These are phyloP conservation scores for Nymphalis c-album DNA, from an alignment of 2,888 invertebrate species.

Conservation along the genomic window DNA sequence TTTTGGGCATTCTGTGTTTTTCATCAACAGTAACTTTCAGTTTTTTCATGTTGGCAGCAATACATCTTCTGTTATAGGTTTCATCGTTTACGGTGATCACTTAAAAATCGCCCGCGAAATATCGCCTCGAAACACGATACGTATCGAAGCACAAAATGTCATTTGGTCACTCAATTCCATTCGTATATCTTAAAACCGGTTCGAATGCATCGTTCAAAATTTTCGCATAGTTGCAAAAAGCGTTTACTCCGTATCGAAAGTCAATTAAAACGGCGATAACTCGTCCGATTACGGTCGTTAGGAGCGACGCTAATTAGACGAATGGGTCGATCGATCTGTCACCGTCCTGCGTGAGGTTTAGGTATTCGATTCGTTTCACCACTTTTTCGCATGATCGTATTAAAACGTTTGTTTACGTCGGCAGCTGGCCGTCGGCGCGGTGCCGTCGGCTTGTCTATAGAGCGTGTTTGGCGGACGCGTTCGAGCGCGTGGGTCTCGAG, in stretches of 20 bases:
- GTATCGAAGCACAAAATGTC: slow-evolving; percentile 18
- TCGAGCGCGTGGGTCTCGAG: slow-evolving; percentile 71
- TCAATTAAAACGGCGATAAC: slow-evolving; percentile 34
- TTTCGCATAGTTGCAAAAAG: slow-evolving; percentile 10
- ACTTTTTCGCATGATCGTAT: slow-evolving; percentile 24
- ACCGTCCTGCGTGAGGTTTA: slow-evolving; percentile 14
- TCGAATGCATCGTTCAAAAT: slow-evolving; percentile 19
- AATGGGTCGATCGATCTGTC: slow-evolving; percentile 26
- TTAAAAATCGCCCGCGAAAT: slow-evolving; percentile 43
- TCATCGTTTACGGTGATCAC: slow-evolving; percentile 59
- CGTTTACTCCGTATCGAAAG: slow-evolving; percentile 20
- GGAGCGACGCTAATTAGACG: slow-evolving; percentile 26
- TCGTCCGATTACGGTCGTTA: slow-evolving; percentile 17
- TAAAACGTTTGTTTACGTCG: slow-evolving; percentile 59
- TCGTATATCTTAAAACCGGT: slow-evolving; percentile 26
- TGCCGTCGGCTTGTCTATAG: slow-evolving; percentile 67
- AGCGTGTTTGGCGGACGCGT: slow-evolving; percentile 66
- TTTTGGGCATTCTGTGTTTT: slow-evolving; percentile 69
- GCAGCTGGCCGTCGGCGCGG: slow-evolving; percentile 56
- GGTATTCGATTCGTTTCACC: slow-evolving; percentile 22
- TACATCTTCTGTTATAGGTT: slow-evolving; percentile 63
- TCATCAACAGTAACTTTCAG: slow-evolving; percentile 52
- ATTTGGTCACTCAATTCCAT: slow-evolving; percentile 15
- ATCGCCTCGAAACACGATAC: slow-evolving; percentile 33
- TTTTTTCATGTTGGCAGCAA: slow-evolving; percentile 77